phyloP scores from a whole-genome alignment of 92 coral and sea anemone species.

The Epizoanthus stellaris region DNA sequence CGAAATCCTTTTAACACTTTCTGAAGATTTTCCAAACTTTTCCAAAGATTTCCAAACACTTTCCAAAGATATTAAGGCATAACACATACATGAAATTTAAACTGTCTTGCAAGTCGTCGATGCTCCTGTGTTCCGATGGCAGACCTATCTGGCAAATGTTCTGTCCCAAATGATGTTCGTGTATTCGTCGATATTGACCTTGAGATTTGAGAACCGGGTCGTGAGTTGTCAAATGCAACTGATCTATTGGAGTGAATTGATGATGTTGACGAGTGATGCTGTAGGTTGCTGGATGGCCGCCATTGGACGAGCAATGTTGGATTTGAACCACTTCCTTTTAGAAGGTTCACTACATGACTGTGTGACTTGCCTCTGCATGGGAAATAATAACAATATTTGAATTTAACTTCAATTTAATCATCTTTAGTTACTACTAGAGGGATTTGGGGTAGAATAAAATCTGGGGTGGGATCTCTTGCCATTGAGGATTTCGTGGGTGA shows the following conservation, averaged over 20 bases:
- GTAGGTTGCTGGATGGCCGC: conserved; percentile 79
- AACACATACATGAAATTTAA: conserved; percentile 70
- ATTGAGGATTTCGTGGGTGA: no score
- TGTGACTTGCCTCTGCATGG: conserved; percentile 76
- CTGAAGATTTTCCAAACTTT: no score
- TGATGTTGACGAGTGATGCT: conserved; percentile 70
- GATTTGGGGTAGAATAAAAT: no score
- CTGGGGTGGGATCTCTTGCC: no score
- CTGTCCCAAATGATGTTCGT: conserved; percentile 66
- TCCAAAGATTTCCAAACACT: no score
- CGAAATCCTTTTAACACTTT: no score
- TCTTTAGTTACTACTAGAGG: no score
- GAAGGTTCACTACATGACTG: conserved; percentile 72
- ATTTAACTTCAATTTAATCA: background rate
- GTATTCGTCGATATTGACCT: conserved; percentile 55
- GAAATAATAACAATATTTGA: background rate
- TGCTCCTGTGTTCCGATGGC: conserved; percentile 48
- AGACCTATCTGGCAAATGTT: conserved; percentile 57
- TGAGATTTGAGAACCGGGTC: conserved; percentile 41
- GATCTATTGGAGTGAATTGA: conserved; percentile 72
- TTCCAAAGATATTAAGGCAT: no score
- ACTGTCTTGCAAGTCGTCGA: conserved; percentile 68
- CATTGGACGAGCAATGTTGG: conserved; percentile 85
- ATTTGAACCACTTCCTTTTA: conserved; percentile 87
- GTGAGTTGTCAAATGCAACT: conserved; percentile 75